Evolutionary conservation across 2,888 invertebrate genomes (phyloP).

Genomic region (Caenorhabditis sp.): DNA sequence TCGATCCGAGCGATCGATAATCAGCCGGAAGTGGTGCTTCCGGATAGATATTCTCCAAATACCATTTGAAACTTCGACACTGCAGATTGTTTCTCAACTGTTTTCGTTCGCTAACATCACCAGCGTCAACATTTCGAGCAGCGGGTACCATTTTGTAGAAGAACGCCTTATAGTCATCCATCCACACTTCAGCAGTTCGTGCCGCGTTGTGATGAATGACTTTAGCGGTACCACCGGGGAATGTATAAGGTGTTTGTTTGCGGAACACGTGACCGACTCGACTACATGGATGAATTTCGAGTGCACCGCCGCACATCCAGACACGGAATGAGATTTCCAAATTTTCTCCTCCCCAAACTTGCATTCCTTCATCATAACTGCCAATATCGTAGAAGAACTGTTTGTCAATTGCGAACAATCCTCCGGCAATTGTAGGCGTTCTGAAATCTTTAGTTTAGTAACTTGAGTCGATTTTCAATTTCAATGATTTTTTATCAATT

Average conservation of each 20-base stretch:
- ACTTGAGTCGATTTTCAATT: constrained; percentile 8
- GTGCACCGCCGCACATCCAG: constrained; percentile 94
- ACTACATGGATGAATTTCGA: constrained; percentile 94
- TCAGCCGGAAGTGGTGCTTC: constrained; percentile 62
- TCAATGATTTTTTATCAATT: no score
- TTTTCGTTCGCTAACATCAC: constrained; percentile 83
- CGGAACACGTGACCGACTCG: constrained; percentile 97
- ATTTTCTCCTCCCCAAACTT: constrained; percentile 98
- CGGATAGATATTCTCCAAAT: constrained; percentile 84
- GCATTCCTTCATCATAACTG: constrained; percentile 98
- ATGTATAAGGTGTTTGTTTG: constrained; percentile 97
- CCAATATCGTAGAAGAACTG: constrained; percentile 98
- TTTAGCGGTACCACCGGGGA: constrained; percentile 86
- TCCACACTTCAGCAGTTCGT: constrained; percentile 98
- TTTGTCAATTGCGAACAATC: constrained; percentile 87
- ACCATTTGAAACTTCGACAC: constrained; percentile 86
- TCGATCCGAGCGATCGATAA: constrained; percentile 49
- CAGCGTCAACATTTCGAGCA: constrained; percentile 76
- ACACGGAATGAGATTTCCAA: constrained; percentile 94
- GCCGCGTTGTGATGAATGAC: constrained; percentile 85
- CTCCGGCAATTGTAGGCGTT: constrained; percentile 98
- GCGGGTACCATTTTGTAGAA: constrained; percentile 72
- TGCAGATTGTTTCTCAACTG: constrained; percentile 79
- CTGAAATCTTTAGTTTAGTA: constrained; percentile 61
- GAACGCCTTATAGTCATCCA: constrained; percentile 94